These are phyloP conservation scores for Diplolepis rosae DNA, from an alignment of 2,888 invertebrate genomes.

Conservation along the genomic window DNA sequence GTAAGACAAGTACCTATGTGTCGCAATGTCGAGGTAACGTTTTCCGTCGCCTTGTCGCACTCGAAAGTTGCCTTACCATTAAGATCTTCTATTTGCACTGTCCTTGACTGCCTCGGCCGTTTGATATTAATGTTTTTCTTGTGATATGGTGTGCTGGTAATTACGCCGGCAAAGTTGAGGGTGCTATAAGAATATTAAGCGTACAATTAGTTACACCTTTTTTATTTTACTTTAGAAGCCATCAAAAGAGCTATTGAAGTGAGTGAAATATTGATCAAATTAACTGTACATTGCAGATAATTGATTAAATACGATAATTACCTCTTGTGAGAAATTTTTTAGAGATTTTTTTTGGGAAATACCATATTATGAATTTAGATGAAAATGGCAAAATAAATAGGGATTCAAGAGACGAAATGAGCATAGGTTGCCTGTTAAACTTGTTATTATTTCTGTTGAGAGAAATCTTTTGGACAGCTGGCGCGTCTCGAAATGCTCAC, in stretches of 20 bases:
- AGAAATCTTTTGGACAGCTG: conserved; percentile 71
- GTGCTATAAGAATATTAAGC: conserved; percentile 14
- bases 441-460: conserved; percentile 55
- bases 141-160: conserved; percentile 63
- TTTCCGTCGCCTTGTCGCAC: conserved; percentile 36
- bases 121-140: conserved; percentile 73
- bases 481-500: conserved; percentile 72
- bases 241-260: too few species aligned
- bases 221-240: background rate
- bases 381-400: conserved; percentile 13
- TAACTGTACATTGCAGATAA: too few species aligned
- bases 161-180: conserved; percentile 51
- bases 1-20: conserved; percentile 10
- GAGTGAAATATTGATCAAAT: too few species aligned
- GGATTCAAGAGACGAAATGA: background rate
- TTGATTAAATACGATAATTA: background rate
- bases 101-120: conserved; percentile 59
- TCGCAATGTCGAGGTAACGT: background rate
- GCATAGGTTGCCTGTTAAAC: conserved; percentile 42
- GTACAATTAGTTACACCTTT: background rate
- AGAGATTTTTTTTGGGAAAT: too few species aligned
- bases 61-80: conserved; percentile 67
- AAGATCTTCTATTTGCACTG: conserved; percentile 67
- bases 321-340: background rate
- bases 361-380: background rate